Evolutionary conservation across 2,888 invertebrate species (phyloP).

Genomic region (Lasius platythorax): DNA sequence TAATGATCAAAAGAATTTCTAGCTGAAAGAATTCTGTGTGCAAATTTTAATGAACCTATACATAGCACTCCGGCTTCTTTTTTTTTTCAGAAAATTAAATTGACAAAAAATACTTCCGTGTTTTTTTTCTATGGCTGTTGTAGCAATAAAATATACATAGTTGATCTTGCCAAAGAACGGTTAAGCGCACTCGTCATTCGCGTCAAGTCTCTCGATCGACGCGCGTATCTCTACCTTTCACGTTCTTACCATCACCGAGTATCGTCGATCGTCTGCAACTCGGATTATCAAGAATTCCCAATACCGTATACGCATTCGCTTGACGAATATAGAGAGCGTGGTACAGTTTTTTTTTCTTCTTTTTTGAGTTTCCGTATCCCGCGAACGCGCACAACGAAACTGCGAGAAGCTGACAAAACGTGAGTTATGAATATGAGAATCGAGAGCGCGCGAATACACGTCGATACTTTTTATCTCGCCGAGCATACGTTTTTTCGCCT

Average conservation of each 20-base stretch:
- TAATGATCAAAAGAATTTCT: background rate
- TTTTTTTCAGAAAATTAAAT: background rate
- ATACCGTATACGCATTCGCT: conserved; percentile 25
- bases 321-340: conserved; percentile 49
- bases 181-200: conserved; percentile 31
- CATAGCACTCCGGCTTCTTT: background rate
- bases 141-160: background rate
- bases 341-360: conserved; percentile 21
- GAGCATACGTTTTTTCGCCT: conserved; percentile 49
- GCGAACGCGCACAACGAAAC: conserved; percentile 24
- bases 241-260: conserved; percentile 31
- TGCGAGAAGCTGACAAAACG: conserved; percentile 36
- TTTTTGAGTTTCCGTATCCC: conserved; percentile 1
- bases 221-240: conserved; percentile 33
- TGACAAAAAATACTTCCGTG: background rate
- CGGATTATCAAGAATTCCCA: conserved; percentile 56
- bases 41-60: background rate
- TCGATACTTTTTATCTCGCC: conserved; percentile 56
- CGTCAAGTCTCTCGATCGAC: conserved; percentile 6
- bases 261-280: conserved; percentile 50
- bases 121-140: background rate
- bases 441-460: conserved; percentile 53
- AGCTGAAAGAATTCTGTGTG: background rate
- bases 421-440: conserved; percentile 66
- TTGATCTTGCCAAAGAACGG: background rate